Conservation (phyloP, 2,888 invertebrate genomes). For the Mimas tiliae region DNA sequence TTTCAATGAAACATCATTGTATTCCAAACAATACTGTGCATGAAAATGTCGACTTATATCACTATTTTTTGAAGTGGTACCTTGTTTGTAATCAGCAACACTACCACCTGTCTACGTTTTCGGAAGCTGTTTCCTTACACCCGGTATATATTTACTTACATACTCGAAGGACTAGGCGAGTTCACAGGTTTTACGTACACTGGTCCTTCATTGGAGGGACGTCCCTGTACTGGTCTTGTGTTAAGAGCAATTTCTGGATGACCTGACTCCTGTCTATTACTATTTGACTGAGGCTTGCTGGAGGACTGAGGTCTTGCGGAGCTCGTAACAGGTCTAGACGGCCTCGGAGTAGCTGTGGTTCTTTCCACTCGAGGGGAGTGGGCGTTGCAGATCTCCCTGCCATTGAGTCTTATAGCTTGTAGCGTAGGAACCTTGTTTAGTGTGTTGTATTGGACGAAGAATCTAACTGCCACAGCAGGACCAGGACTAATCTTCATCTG, state of each 20-base stretch:
- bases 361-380: constrained; percentile 59
- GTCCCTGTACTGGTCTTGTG: constrained; percentile 58
- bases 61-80: no score
- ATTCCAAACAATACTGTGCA: no score
- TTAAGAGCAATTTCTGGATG: constrained; percentile 54
- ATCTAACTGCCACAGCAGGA: constrained; percentile 81
- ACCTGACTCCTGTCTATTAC: constrained; percentile 38
- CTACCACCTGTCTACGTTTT: no score
- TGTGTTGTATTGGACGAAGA: constrained; percentile 86
- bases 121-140: no score
- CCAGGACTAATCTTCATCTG: constrained; percentile 84
- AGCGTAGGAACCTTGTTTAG: constrained; percentile 76
- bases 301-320: constrained; percentile 29
- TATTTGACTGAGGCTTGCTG: constrained; percentile 29
- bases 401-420: constrained; percentile 81
- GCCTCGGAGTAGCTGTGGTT: constrained; percentile 39
- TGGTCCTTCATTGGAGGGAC: constrained; percentile 57
- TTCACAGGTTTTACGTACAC: constrained; percentile 63
- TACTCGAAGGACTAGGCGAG: constrained; percentile 60
- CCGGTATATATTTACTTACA: constrained; percentile 61
- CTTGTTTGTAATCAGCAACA: no score
- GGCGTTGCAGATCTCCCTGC: constrained; percentile 84
- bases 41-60: no score
- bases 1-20: no score
- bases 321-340: constrained; percentile 34